Conservation (phyloP, 2,888 invertebrate genomes). For the Galerucella pusilla region DNA sequence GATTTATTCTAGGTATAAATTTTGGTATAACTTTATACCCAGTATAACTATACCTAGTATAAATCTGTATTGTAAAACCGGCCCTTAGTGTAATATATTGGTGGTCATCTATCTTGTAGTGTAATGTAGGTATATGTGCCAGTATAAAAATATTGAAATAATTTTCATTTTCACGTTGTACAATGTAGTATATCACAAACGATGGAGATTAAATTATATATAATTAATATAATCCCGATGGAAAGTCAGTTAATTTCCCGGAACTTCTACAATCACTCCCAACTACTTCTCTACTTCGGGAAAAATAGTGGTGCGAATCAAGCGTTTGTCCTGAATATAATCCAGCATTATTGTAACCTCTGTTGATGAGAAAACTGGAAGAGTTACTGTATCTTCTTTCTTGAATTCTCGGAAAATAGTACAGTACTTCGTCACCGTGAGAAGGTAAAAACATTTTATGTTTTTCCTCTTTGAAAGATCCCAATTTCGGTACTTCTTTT, state of each 20-base stretch:
- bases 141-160: too few relatives aligned
- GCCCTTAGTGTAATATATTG: too few relatives aligned
- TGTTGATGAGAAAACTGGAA: slow-evolving; percentile 69
- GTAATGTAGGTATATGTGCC: too few relatives aligned
- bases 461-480: slow-evolving; percentile 58
- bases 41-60: too few relatives aligned
- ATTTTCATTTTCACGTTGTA: too few relatives aligned
- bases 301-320: slow-evolving; percentile 54
- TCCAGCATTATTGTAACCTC: slow-evolving; percentile 73
- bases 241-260: slow-evolving; percentile 78
- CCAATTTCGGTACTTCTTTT: slow-evolving; percentile 44
- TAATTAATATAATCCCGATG: slow-evolving; percentile 76
- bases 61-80: too few relatives aligned
- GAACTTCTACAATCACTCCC: slow-evolving; percentile 55
- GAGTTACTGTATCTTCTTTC: slow-evolving; percentile 65
- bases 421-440: slow-evolving; percentile 61
- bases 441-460: slow-evolving; percentile 61
- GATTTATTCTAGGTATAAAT: too few relatives aligned
- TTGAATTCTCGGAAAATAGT: slow-evolving; percentile 63
- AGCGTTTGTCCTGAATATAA: slow-evolving; percentile 72
- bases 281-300: slow-evolving; percentile 51
- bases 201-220: neutral
- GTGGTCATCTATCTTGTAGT: too few relatives aligned
- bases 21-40: too few relatives aligned
- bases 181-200: too few relatives aligned